These are phyloP conservation scores for Hippasteria phrygiana DNA, from an alignment of 53 echinoderm and acorn worm genomes.

Conservation along the genomic window DNA sequence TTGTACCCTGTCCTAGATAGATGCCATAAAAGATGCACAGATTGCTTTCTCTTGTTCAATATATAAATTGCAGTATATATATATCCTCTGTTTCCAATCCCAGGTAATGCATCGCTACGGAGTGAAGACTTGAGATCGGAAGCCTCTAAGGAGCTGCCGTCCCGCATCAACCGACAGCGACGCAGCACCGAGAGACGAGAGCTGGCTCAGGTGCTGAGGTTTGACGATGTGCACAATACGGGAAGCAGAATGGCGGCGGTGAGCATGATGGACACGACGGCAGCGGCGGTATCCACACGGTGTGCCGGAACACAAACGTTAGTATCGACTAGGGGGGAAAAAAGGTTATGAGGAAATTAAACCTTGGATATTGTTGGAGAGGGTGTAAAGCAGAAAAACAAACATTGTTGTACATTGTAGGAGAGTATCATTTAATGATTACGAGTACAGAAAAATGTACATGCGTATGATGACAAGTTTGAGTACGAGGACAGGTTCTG, in stretches of 20 bases:
- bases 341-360: too few relatives aligned
- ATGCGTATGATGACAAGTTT: too few relatives aligned
- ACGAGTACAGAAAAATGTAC: too few relatives aligned
- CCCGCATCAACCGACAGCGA: constrained; percentile 86
- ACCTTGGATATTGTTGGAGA: not conserved
- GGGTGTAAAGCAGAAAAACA: too few relatives aligned
- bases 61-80: too few relatives aligned
- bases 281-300: constrained; percentile 69
- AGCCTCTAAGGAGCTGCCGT: constrained; percentile 89
- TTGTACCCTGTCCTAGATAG: too few relatives aligned
- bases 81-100: not conserved
- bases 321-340: constrained; percentile 54
- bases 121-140: constrained; percentile 62
- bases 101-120: constrained; percentile 64
- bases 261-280: constrained; percentile 16
- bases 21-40: too few relatives aligned
- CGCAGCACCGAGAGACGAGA: constrained; percentile 90
- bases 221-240: constrained; percentile 77
- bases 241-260: constrained; percentile 44
- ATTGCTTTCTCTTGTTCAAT: too few relatives aligned
- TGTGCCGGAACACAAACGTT: constrained; percentile 96
- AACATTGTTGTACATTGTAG: too few relatives aligned
- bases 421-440: too few relatives aligned
- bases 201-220: constrained; percentile 81
- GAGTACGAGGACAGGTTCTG: too few relatives aligned